A percentile compares a stretch with the other conserved stretches of the same genome.
phyloP scores from a whole-genome alignment of 2,113 vertebrate genomes.

The Casuarius casuarius region DNA sequence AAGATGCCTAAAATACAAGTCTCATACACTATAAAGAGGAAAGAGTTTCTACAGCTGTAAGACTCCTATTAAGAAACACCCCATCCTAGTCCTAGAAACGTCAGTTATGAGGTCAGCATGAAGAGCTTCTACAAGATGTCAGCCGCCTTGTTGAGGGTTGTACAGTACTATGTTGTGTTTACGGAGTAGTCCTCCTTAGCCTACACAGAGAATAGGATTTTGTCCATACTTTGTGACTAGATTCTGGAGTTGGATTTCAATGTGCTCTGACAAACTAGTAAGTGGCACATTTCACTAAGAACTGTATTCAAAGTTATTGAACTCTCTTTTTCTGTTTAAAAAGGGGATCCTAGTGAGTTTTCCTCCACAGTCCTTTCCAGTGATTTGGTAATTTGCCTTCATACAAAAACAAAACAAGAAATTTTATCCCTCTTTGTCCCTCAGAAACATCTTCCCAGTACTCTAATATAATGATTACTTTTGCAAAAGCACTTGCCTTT shows the following conservation, averaged over 20 bases:
- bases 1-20: not conserved
- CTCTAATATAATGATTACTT: rapidly evolving
- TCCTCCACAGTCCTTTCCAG: not conserved
- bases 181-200: rapidly evolving
- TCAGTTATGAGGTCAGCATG: not conserved
- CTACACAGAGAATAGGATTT: not conserved
- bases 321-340: not conserved
- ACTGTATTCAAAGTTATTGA: not conserved
- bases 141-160: not conserved
- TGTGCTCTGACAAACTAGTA: not conserved
- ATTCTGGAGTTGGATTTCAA: not conserved
- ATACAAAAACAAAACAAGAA: not conserved
- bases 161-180: not conserved
- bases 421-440: not conserved
- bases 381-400: not conserved
- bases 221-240: rapidly evolving
- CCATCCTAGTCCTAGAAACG: not conserved
- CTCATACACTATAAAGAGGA: not conserved
- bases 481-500: not conserved
- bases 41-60: not conserved
- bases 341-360: not conserved
- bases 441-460: not conserved
- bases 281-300: not conserved
- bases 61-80: not conserved
- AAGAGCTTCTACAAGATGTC: not conserved